These are phyloP conservation scores for Drosophila equinoxialis DNA, from an alignment of 1,140 invertebrate species.

Conservation along the genomic window DNA sequence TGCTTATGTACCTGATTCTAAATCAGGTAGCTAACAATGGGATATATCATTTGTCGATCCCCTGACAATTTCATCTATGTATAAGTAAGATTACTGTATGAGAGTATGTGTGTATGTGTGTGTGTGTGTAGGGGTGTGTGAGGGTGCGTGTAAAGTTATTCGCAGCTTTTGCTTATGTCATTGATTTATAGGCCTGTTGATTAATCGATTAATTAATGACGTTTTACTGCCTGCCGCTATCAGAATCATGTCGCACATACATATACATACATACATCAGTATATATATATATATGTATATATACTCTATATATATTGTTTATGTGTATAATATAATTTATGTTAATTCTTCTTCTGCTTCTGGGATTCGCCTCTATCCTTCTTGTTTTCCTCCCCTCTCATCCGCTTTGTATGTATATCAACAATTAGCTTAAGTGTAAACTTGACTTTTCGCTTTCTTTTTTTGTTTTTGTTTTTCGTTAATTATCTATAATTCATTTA, in stretches of 20 bases:
- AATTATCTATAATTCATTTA: constrained; percentile 20
- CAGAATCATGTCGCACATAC: constrained; percentile 3
- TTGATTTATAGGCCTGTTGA: constrained; percentile 57
- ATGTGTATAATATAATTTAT: constrained; percentile 33
- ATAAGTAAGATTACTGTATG: not conserved
- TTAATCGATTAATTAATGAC: constrained; percentile 52
- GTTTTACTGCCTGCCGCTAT: constrained; percentile 24
- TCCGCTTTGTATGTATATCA: constrained; percentile 57
- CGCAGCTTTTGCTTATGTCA: constrained; percentile 51
- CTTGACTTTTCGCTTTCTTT: constrained; percentile 32
- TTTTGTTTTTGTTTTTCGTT: constrained; percentile 21
- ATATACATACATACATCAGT: not conserved
- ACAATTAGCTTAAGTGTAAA: constrained; percentile 50
- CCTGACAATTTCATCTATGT: not conserved
- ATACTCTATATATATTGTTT: constrained; percentile 28
- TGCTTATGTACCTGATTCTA: not conserved
- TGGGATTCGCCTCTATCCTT: not conserved
- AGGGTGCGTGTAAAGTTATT: constrained; percentile 33
- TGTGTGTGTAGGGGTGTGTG: constrained; percentile 23
- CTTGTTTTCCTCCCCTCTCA: constrained; percentile 14
- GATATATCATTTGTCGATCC: not conserved
- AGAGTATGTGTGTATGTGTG: not conserved
- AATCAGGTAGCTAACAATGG: not conserved
- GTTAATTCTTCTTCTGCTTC: not conserved
- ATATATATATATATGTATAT: constrained; percentile 1